Evolutionary conservation across 64 coral and sea anemone genomes (phyloP).

Genomic region (Pachyseris speciosa): DNA sequence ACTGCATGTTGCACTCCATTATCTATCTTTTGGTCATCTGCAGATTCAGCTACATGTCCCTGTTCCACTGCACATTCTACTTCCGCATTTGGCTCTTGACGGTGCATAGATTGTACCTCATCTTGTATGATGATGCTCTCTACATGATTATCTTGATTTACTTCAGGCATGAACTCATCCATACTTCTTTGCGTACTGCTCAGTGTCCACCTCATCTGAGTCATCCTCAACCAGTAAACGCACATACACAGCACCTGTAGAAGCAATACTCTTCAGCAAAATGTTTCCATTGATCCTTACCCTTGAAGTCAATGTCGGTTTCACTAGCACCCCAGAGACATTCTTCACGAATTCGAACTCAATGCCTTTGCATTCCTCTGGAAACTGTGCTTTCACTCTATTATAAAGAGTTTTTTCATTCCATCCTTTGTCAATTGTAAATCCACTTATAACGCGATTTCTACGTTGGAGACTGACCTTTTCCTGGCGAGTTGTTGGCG

Average conservation of each 20-base stretch:
- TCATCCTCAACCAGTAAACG: background rate
- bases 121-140: too few relatives aligned
- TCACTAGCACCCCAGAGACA: slow-evolving; percentile 1
- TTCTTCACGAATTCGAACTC: slow-evolving; percentile 49
- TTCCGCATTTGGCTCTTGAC: background rate
- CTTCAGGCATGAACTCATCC: too few relatives aligned
- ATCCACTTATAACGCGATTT: slow-evolving; percentile 7
- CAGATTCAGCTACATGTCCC: background rate
- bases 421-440: slow-evolving; percentile 21
- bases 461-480: slow-evolving; percentile 18
- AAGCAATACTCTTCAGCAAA: background rate
- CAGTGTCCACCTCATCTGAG: too few relatives aligned
- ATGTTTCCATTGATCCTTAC: slow-evolving; percentile 45
- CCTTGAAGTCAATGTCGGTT: slow-evolving; percentile 15
- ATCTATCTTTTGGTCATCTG: background rate
- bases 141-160: too few relatives aligned
- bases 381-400: slow-evolving; percentile 41
- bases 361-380: slow-evolving; percentile 21
- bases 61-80: background rate
- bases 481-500: background rate
- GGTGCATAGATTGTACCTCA: too few relatives aligned
- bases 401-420: slow-evolving; percentile 38
- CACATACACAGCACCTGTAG: too few relatives aligned
- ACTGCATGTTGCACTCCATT: too few relatives aligned
- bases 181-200: too few relatives aligned